Conservation (phyloP, 2,113 vertebrate genomes). For the Nymphicus hollandicus region DNA sequence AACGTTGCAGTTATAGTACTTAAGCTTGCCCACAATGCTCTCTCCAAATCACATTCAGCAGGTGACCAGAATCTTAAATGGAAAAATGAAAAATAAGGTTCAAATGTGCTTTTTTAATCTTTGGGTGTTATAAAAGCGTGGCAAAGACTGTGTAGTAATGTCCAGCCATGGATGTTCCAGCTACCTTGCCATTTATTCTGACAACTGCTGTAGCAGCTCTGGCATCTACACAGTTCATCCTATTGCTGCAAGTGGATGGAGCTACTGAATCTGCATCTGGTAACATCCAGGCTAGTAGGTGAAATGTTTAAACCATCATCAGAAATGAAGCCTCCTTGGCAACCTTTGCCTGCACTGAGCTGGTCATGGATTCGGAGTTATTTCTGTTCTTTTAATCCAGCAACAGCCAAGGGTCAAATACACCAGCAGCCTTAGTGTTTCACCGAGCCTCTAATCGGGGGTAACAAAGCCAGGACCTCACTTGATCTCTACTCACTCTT, state of each 20-base stretch:
- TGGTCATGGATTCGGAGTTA: not conserved
- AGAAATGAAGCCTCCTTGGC: not conserved
- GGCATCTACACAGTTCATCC: not conserved
- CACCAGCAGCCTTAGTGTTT: not conserved
- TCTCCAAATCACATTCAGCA: not conserved
- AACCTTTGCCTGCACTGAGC: not conserved
- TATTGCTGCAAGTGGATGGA: not conserved
- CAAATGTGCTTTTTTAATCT: not conserved
- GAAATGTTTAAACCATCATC: not conserved
- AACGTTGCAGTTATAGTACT: not conserved
- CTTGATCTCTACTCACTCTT: not conserved
- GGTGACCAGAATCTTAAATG: not conserved
- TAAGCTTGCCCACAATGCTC: not conserved
- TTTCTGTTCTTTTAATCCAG: not conserved
- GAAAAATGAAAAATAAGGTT: not conserved
- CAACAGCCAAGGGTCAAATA: not conserved
- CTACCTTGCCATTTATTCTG: not conserved
- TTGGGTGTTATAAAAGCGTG: fast-evolving
- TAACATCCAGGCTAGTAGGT: not conserved
- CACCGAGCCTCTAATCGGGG: not conserved
- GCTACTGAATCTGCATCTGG: not conserved
- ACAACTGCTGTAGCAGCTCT: not conserved
- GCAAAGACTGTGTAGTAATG: not conserved
- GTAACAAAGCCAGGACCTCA: not conserved
- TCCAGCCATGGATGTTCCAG: not conserved